phyloP scores from a whole-genome alignment of 2,113 vertebrate genomes.

The Conger conger region DNA sequence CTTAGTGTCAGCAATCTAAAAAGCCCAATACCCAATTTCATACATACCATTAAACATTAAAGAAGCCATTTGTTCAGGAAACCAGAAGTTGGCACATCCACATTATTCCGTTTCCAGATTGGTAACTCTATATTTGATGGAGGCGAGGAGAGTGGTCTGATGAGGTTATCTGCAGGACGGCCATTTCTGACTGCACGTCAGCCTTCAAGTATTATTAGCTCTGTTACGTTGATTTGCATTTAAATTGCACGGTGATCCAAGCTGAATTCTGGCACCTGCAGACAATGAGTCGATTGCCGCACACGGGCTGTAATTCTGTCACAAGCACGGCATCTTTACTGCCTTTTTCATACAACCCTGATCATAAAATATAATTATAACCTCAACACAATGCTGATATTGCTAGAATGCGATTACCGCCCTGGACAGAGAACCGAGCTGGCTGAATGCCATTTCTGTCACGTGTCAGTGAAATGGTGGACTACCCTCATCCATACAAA shows the following conservation, averaged over 20 bases:
- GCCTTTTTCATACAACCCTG: neutral
- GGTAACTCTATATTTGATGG: neutral
- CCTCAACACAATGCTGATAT: constrained; percentile 7
- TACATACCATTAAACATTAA: neutral
- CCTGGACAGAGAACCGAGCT: neutral
- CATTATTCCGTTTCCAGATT: neutral
- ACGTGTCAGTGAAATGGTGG: no score
- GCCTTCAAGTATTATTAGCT: constrained; percentile 1
- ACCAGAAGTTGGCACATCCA: neutral
- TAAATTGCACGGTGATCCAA: constrained; percentile 22
- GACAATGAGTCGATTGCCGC: neutral
- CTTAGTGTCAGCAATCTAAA: no score
- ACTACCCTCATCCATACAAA: no score
- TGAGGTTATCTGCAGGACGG: neutral
- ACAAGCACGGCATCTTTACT: neutral
- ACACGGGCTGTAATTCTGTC: neutral
- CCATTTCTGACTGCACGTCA: constrained; percentile 17
- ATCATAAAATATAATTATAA: neutral
- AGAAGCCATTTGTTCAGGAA: neutral
- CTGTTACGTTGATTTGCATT: constrained; percentile 28
- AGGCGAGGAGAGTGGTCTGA: constrained; percentile 13
- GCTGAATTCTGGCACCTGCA: neutral
- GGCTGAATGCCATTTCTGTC: neutral
- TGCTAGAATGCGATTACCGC: neutral
- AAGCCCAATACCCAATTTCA: neutral